Percentiles rank a stretch among this genome's conserved stretches.
These are phyloP conservation scores for Kryptopterus vitreolus DNA, from an alignment of 2,797 vertebrate genomes.

Conservation along the genomic window DNA sequence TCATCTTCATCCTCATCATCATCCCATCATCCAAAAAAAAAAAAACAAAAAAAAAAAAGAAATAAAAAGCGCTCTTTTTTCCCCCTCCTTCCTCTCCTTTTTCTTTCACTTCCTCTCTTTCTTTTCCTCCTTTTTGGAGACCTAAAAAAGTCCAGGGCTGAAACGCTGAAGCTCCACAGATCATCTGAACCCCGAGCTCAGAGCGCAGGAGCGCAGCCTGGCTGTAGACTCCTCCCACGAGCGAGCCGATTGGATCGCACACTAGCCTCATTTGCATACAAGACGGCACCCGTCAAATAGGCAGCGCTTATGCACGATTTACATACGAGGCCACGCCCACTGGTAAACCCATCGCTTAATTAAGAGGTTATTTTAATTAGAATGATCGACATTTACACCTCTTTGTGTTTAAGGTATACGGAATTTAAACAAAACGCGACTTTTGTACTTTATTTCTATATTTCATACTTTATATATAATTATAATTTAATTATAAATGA, in stretches of 20 bases:
- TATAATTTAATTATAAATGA: too few relatives aligned
- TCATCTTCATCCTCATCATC: too few relatives aligned
- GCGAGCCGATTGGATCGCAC: background rate
- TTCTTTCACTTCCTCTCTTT: background rate
- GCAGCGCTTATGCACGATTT: background rate
- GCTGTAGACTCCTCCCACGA: constrained; percentile 18
- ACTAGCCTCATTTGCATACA: background rate
- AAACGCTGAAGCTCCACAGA: background rate
- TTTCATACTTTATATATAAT: too few relatives aligned
- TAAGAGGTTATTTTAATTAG: background rate
- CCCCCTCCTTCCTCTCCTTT: too few relatives aligned
- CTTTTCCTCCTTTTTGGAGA: background rate
- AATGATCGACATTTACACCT: too few relatives aligned
- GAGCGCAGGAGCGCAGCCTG: background rate
- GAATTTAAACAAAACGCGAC: too few relatives aligned
- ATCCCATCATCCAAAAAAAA: constrained; percentile 5
- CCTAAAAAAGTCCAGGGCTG: background rate
- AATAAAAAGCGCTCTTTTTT: too few relatives aligned
- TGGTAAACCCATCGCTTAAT: constrained; percentile 9
- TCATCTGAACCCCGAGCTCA: constrained; percentile 1
- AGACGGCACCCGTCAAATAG: background rate
- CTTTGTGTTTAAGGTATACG: too few relatives aligned
- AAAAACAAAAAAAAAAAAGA: too few relatives aligned
- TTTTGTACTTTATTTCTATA: too few relatives aligned
- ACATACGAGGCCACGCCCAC: background rate